These are phyloP conservation scores for Acanthopagrus latus DNA, from an alignment of 2,797 vertebrate genomes.

Conservation along the genomic window DNA sequence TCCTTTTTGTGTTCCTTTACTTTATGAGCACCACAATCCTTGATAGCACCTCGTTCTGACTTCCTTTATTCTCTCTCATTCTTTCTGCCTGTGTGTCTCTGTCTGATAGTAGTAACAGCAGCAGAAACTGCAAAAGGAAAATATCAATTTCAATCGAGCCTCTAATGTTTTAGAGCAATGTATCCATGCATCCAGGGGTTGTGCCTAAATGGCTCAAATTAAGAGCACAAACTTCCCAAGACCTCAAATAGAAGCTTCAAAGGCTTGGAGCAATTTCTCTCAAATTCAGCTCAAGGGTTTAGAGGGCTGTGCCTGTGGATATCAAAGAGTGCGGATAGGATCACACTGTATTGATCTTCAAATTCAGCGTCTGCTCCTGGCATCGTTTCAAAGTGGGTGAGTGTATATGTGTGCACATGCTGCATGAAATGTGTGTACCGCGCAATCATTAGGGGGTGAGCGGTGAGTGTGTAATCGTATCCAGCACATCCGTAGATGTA, in stretches of 20 bases:
- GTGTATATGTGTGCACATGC: conserved; percentile 26
- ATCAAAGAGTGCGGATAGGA: conserved; percentile 64
- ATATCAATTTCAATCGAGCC: conserved; percentile 55
- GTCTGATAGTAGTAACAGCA: conserved; percentile 12
- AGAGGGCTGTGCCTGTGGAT: conserved; percentile 44
- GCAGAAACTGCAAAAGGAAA: conserved; percentile 22
- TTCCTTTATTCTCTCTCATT: neutral
- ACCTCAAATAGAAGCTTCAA: conserved; percentile 54
- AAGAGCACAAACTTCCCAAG: conserved; percentile 50
- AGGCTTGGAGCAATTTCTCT: conserved; percentile 52
- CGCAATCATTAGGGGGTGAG: conserved; percentile 18
- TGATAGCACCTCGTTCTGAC: conserved; percentile 23
- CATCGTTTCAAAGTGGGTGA: conserved; percentile 55
- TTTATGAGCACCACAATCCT: neutral
- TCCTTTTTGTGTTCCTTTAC: neutral
- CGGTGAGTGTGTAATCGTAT: neutral
- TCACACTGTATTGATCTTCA: conserved; percentile 65
- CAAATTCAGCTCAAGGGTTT: conserved; percentile 56
- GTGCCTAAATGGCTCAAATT: conserved; percentile 64
- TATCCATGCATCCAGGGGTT: conserved; percentile 31
- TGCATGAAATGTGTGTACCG: conserved; percentile 15
- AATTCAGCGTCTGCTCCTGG: conserved; percentile 50
- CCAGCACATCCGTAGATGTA: neutral
- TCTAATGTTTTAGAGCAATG: conserved; percentile 37
- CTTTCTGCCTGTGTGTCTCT: neutral